Evolutionary conservation across 2,797 vertebrate genomes (phyloP), one percentile per base, ranked within the genome.

Genomic region (Cottoperca gobio): DNA sequence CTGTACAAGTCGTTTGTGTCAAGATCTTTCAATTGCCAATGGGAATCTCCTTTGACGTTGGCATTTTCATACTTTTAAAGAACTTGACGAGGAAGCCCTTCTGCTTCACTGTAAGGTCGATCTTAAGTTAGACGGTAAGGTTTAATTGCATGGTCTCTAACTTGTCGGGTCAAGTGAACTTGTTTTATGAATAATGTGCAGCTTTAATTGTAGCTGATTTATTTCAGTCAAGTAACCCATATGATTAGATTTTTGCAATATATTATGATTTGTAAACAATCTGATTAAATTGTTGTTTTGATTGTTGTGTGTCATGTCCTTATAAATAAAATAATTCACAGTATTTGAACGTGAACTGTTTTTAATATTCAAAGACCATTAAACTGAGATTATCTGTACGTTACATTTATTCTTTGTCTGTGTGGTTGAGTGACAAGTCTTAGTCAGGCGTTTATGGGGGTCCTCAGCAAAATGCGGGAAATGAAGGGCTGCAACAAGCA

Each of bases 151-250:
- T 94, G 91, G 90, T 89, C 82, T 88, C 82, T 84, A 83, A 85
- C 80, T 84, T 87, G 87, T 92, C 63, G 81, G 89, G 82, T 93
- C 69, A 76, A 89, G 91, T 93, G 86, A 91, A 89, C 84, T 87
- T 95, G 95, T 97, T 97, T 96, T 95, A 95, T 97, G 95, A 95
- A 96, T 93, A 96, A 96, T 95, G 96, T 97, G 96, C 95, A 95
- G 96, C 96, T 98, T 98, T 96, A 97, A 96, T 95, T 96, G 95
- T 97, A 97, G 96, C 95, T 93, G 92, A 95, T 88, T 95, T 91
- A 96, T 96, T 97, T 97, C 95, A 94, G 94, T 97, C 95, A 95
- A 94, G 94, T 93, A 96, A 93, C 85, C 83, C 67, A 84, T 89
- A 86, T 93, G 93, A 93, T 95, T 95, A 89, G 95, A 93, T 82